Evolutionary conservation across 1,140 invertebrate species (phyloP).

Genomic region (Drosophila sulfurigaster): DNA sequence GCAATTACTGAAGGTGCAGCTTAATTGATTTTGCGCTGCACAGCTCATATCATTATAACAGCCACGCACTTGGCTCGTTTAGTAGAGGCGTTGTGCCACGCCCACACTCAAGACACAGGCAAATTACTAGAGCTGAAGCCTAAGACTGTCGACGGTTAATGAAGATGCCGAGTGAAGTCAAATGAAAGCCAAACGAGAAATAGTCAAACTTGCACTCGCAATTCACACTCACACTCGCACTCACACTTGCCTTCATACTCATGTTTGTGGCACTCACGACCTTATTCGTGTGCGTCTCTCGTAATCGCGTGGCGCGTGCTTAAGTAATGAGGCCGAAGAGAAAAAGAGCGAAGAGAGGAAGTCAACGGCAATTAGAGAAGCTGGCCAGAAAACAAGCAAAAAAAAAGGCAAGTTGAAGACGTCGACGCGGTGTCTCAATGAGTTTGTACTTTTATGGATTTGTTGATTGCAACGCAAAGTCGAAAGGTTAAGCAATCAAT

Average conservation of each 20-base stretch:
- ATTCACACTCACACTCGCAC: not conserved
- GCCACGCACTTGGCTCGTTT: slow-evolving; percentile 17
- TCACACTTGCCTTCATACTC: not conserved
- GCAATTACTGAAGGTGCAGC: slow-evolving; percentile 2
- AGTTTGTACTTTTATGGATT: slow-evolving; percentile 26
- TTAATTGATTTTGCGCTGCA: slow-evolving; percentile 17
- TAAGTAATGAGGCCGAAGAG: slow-evolving; percentile 71
- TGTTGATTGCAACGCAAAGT: slow-evolving; percentile 33
- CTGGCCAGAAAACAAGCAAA: not conserved
- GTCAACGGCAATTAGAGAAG: slow-evolving; percentile 78
- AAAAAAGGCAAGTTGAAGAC: slow-evolving; percentile 37
- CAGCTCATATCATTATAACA: not conserved
- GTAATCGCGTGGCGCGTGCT: slow-evolving; percentile 62
- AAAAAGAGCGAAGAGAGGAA: slow-evolving; percentile 25
- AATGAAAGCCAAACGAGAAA: slow-evolving; percentile 23
- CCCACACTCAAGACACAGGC: slow-evolving; percentile 15
- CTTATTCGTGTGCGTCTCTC: slow-evolving; percentile 47
- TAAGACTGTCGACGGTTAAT: slow-evolving; percentile 37
- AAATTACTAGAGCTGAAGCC: slow-evolving; percentile 25
- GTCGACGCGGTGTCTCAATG: slow-evolving; percentile 50
- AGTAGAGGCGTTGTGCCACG: slow-evolving; percentile 4
- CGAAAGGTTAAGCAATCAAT: slow-evolving; percentile 75
- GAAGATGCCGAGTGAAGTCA: slow-evolving; percentile 12
- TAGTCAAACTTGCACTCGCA: not conserved
- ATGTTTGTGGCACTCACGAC: slow-evolving; percentile 29